Conservation (phyloP, 2,797 vertebrate species). For the Enteromius mattozi region DNA sequence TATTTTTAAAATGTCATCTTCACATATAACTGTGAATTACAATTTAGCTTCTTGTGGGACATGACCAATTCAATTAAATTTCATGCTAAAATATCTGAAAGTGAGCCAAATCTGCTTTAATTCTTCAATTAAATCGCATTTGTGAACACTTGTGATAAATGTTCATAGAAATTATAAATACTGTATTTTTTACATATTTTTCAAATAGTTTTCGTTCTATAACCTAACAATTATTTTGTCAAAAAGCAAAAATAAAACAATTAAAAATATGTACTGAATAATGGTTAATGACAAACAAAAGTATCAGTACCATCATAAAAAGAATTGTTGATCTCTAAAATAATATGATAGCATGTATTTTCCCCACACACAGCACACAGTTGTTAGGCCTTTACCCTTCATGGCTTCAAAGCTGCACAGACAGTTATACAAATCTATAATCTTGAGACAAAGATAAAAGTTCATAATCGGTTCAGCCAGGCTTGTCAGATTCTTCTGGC, state of each 20-base stretch:
- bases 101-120: no score
- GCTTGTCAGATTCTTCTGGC: constrained; percentile 17
- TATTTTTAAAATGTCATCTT: no score
- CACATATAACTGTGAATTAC: no score
- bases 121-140: no score
- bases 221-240: not conserved
- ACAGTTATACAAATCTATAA: not conserved
- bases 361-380: not conserved
- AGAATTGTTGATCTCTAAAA: not conserved
- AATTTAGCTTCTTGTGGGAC: no score
- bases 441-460: constrained; percentile 15
- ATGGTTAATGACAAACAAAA: not conserved
- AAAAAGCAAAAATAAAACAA: not conserved
- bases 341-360: not conserved
- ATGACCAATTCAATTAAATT: no score
- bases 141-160: not conserved
- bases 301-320: not conserved
- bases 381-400: not conserved
- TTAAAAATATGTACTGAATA: not conserved
- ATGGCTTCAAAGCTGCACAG: not conserved
- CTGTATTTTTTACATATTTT: not conserved
- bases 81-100: no score
- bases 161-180: not conserved
- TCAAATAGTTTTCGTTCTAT: not conserved
- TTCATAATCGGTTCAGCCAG: constrained; percentile 15